A percentile compares a stretch with the other conserved stretches of the same genome.
phyloP scores from a whole-genome alignment of 2,113 vertebrate genomes.

The Plecotus auritus region DNA sequence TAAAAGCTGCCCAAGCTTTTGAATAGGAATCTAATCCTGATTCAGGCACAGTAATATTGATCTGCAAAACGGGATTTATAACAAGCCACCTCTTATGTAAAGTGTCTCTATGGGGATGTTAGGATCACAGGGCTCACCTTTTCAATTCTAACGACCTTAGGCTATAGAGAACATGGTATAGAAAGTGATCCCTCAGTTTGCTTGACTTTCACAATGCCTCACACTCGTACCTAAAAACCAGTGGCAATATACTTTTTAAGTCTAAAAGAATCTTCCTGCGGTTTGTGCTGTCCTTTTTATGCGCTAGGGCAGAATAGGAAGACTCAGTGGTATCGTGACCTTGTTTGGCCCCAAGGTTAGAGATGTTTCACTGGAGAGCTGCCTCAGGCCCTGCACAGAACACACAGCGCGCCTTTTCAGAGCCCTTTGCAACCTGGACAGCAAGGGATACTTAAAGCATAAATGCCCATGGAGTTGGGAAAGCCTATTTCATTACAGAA shows the following conservation, averaged over 20 bases:
- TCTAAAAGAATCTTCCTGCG: neutral
- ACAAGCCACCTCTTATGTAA: neutral
- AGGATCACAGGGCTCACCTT: neutral
- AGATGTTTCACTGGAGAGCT: neutral
- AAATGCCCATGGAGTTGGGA: neutral
- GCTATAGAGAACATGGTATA: neutral
- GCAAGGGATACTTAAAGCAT: neutral
- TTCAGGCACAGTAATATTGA: neutral
- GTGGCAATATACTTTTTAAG: neutral
- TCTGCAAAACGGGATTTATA: neutral
- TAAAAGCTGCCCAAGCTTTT: neutral
- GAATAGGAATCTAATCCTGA: neutral
- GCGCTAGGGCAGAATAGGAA: neutral
- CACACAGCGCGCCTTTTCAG: accelerated
- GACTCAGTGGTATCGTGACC: neutral
- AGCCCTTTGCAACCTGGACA: neutral
- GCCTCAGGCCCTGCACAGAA: neutral
- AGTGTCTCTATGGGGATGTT: neutral
- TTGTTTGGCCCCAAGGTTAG: too few species aligned
- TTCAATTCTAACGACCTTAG: neutral
- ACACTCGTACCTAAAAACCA: neutral
- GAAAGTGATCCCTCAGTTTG: neutral
- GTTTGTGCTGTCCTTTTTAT: neutral
- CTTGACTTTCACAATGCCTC: neutral
- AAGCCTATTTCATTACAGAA: neutral